These are phyloP conservation scores for Malurus melanocephalus DNA, from an alignment of 2,113 vertebrate genomes.

Conservation along the genomic window DNA sequence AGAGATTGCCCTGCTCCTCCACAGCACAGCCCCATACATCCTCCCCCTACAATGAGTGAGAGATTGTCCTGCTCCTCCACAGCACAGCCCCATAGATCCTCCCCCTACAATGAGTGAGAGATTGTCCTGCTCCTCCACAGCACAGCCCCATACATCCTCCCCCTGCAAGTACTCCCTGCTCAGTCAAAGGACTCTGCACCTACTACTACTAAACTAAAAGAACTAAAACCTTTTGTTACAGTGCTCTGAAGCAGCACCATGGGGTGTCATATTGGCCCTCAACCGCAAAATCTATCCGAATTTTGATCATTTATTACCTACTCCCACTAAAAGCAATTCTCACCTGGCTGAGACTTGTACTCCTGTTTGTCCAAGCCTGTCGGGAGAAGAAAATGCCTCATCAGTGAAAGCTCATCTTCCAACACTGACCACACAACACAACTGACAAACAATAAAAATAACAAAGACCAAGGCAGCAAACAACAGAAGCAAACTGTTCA, in stretches of 20 bases:
- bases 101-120: no score
- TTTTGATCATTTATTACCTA: fast-evolving
- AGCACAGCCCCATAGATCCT: no score
- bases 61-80: neutral
- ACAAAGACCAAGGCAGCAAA: constrained; percentile 21
- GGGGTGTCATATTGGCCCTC: neutral
- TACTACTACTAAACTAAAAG: neutral
- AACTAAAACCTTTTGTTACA: neutral
- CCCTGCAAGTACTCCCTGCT: neutral
- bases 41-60: neutral
- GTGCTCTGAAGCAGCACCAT: neutral
- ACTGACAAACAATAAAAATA: neutral
- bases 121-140: no score
- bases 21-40: neutral
- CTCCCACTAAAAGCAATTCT: neutral
- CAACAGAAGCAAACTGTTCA: constrained; percentile 22
- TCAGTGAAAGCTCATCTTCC: neutral
- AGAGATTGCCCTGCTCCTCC: neutral
- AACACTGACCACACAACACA: neutral
- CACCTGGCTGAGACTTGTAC: constrained; percentile 17
- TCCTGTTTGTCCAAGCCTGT: constrained; percentile 31
- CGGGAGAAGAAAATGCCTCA: neutral
- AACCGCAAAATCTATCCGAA: neutral
- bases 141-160: neutral
- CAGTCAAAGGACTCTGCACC: neutral